These are phyloP conservation scores for Danaus plexippus DNA, from an alignment of 1,140 invertebrate species.

Conservation along the genomic window DNA sequence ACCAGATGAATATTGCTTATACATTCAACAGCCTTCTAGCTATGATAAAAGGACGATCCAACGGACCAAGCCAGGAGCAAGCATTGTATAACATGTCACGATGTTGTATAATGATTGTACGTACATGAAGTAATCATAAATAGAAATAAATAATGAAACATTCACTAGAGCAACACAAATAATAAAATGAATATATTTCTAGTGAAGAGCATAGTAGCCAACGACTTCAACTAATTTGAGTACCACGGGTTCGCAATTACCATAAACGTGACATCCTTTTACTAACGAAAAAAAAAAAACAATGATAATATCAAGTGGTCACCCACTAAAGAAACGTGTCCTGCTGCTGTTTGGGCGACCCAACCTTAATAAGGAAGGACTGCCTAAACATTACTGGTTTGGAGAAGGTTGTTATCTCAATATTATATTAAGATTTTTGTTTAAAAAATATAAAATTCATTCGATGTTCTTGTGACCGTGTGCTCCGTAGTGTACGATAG, in stretches of 20 bases:
- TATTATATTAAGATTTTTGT: too few species aligned
- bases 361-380: constrained; percentile 23
- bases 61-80: too few species aligned
- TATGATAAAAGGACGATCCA: constrained; percentile 12
- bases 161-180: constrained; percentile 7
- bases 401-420: too few species aligned
- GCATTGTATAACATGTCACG: too few species aligned
- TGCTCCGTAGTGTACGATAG: constrained; percentile 33
- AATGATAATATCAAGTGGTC: constrained; percentile 41
- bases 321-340: constrained; percentile 45
- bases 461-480: too few species aligned
- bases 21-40: constrained; percentile 18
- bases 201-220: too few species aligned
- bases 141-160: constrained; percentile 10
- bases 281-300: constrained; percentile 28
- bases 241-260: constrained; percentile 7
- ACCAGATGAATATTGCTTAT: constrained; percentile 34
- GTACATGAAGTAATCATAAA: too few species aligned
- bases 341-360: constrained; percentile 27
- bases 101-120: too few species aligned
- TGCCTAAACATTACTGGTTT: constrained; percentile 10
- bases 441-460: too few species aligned
- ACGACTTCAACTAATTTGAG: too few species aligned
- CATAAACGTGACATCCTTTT: constrained; percentile 38
- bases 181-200: too few species aligned